phyloP scores from a whole-genome alignment of 2,888 invertebrate species.

The Hirtodrosophila alboralis region DNA sequence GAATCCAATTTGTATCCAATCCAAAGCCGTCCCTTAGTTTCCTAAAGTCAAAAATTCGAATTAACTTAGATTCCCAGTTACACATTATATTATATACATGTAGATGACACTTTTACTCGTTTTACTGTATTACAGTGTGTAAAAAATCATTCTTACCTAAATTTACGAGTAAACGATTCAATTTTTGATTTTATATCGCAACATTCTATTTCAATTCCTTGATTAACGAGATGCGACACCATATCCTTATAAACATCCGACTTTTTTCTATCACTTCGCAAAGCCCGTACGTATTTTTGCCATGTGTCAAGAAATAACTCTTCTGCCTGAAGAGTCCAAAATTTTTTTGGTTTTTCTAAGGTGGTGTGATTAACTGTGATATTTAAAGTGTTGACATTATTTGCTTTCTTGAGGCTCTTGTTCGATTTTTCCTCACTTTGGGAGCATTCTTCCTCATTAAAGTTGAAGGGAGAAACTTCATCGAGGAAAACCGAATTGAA shows the following conservation, averaged over 20 bases:
- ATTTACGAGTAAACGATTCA: constrained; percentile 34
- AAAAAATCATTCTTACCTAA: constrained; percentile 23
- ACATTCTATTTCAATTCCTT: constrained; percentile 13
- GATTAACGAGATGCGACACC: constrained; percentile 16
- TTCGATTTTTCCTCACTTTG: neutral
- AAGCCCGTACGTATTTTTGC: constrained; percentile 16
- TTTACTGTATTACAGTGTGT: too few relatives aligned
- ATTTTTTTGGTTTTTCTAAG: neutral
- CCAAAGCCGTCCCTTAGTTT: neutral
- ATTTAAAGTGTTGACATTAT: neutral
- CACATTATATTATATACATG: too few relatives aligned
- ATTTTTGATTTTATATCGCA: constrained; percentile 40
- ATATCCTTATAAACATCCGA: constrained; percentile 29
- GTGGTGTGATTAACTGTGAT: neutral
- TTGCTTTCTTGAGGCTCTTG: neutral
- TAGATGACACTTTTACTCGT: too few relatives aligned
- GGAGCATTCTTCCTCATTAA: constrained; percentile 3
- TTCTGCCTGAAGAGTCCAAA: constrained; percentile 43
- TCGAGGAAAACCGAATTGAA: constrained; percentile 8
- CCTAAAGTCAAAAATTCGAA: too few relatives aligned
- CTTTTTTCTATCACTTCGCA: constrained; percentile 12
- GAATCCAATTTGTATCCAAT: constrained; percentile 31
- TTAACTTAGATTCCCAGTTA: too few relatives aligned
- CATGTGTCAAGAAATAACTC: constrained; percentile 39
- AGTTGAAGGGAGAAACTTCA: constrained; percentile 1